These are phyloP conservation scores for Pteronotus mesoamericanus DNA, from an alignment of 2,797 vertebrate species.

Conservation along the genomic window DNA sequence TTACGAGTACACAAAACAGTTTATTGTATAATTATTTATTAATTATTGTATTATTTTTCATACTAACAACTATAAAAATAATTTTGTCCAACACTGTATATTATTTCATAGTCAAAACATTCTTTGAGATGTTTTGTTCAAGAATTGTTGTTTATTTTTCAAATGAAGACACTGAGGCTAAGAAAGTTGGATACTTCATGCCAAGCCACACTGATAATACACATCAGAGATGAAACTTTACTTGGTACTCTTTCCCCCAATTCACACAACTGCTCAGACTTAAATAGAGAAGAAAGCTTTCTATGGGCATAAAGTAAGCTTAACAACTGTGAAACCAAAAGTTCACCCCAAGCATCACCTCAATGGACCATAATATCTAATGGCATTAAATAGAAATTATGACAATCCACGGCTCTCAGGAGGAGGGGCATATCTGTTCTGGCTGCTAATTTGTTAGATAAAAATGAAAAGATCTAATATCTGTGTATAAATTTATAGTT, in stretches of 20 bases:
- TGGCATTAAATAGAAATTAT: background rate
- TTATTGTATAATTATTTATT: background rate
- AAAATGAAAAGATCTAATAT: background rate
- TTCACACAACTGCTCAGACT: background rate
- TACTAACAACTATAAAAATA: background rate
- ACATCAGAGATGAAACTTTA: background rate
- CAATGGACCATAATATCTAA: background rate
- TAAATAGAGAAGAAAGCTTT: slow-evolving; percentile 1
- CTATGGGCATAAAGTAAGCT: background rate
- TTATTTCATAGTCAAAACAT: background rate
- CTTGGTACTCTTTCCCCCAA: background rate
- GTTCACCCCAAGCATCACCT: background rate
- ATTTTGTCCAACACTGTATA: background rate
- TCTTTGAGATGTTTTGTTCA: background rate
- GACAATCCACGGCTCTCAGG: background rate
- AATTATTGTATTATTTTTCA: background rate
- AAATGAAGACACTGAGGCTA: background rate
- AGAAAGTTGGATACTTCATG: background rate
- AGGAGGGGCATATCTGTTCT: background rate
- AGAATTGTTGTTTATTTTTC: background rate
- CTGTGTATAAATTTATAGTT: background rate
- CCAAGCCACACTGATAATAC: background rate
- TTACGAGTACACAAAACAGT: background rate
- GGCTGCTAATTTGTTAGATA: background rate
- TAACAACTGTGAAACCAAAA: background rate